Conservation (phyloP, 2,113 vertebrate species). For the Pelecanus crispus region DNA sequence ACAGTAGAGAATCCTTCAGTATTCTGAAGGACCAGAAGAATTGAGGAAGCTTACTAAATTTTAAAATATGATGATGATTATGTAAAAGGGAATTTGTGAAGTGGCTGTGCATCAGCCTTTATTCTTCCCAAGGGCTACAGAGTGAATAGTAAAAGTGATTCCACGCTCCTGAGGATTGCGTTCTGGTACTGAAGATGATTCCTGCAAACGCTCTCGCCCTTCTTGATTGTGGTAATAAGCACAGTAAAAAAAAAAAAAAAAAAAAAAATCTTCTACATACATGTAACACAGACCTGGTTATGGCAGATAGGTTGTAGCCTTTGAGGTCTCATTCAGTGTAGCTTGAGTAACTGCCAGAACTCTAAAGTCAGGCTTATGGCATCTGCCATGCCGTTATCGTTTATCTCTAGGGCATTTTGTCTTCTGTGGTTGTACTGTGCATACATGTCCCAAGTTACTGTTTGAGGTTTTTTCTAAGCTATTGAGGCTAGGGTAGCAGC, state of each 20-base stretch:
- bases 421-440: not conserved
- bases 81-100: not conserved
- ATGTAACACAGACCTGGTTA: not conserved
- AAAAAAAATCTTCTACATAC: no score
- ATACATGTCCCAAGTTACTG: not conserved
- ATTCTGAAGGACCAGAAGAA: not conserved
- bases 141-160: not conserved
- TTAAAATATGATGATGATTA: not conserved
- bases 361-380: not conserved
- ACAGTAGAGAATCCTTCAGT: not conserved
- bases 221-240: not conserved
- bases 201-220: not conserved
- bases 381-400: not conserved
- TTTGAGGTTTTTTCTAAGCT: not conserved
- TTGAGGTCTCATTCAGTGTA: not conserved
- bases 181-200: not conserved
- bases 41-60: not conserved
- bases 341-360: not conserved
- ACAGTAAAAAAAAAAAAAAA: not conserved
- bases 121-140: not conserved
- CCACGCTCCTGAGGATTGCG: fast-evolving
- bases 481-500: not conserved
- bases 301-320: not conserved
- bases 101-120: not conserved
- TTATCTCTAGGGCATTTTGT: not conserved